Base-by-base conservation (phyloP, 2,113 vertebrate species). In the rat (Rattus norvegicus) region DNA sequence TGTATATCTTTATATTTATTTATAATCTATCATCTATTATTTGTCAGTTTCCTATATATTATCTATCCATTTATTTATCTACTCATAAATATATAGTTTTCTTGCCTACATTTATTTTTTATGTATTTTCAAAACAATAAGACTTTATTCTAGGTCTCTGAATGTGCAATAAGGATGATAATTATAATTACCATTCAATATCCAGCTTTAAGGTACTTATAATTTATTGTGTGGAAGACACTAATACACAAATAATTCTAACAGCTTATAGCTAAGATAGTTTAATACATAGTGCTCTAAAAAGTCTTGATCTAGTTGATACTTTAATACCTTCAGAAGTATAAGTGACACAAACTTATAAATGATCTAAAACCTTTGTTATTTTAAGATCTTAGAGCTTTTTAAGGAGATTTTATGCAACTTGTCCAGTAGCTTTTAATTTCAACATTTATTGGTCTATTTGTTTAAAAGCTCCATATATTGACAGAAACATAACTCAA, bases 341-440 rank as follows among this genome's bases (percentile, higher is more conserved):
- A 5, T 69, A 73, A 91, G 61, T 39, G 2, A 69, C 12, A n/a
- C 11, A 69, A 67, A 47, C 43, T 87, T 3, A 24, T 92, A 63
- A 95, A 56, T 63, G 69, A 76, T 54, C 2, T 22, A 52, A 94
- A 94, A 89, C 39, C n/a, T 56, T 92, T 12, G 19, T 56, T 43
- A 65, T 84, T 86, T 92, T 9, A 93, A 56, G 73, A 16, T 89
- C 36, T 36, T n/a, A 59, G 5, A 39, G 1, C 36, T 69, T 65
- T 43, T 70, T 47, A 33, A 56, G 26, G 7, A 88, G 52, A 49
- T 43, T 87, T 90, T 88, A 10, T 30, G 36, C 7, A 72, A 83
- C 47, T 47, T 92, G 69, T 95, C 4, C 96, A 9, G 67, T 67
- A 95, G 43, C 61, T 86, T 86, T 49, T 69, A 69, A 69, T 86